Base-by-base conservation (phyloP, 2,888 invertebrate genomes). In the Drosophila borborema region DNA sequence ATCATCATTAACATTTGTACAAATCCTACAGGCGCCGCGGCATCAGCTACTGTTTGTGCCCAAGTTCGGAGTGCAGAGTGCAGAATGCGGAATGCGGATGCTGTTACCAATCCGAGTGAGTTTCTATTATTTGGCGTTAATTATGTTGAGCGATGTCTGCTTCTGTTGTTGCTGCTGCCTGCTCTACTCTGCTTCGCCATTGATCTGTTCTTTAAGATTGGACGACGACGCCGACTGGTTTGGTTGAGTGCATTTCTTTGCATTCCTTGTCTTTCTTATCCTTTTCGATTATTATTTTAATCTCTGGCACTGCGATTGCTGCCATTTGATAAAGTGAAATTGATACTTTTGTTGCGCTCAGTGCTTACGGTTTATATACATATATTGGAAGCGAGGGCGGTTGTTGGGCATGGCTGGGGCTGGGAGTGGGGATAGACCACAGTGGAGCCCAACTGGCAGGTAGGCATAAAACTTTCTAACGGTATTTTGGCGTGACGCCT, bases 1-100 rank as follows among this genome's bases (percentile, higher is more conserved):
- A 85, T 90, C 74, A 89, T 89, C 90, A 85, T 85, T 85, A 86
- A 90, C 82, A 87, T 84, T 86, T 71, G 68, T 54, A 58, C 66
- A 90, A 86, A 87, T 87, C 90, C 89, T 46, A 16, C 41, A 76
- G 86, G 90, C 86, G 86, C 90, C 89, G 86, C 90, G 86, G 74
- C 67, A 67, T 61, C 53, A 64, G 62, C 61, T 77, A 60, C 75
- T 66, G 77, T 72, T 60, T 70, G 41, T 59, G 38, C 43, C 40
- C 49, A 53, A 23, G 9, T 16, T 31, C 64, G 58, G 61, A 34
- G 28, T 28, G 28, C 28, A 5, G 38, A 20, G 2, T n/a, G 38
- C 64, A 48, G 62, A 36, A 16, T 20, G 43, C 49, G 23, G 38
- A 65, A 62, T 68, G 51, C 65, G 62, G 56, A 67, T 65, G 43